Percentiles rank a stretch among this genome's conserved stretches.
Evolutionary conservation across 1,140 invertebrate genomes (phyloP).

Genomic region (Drosophila tropicalis): DNA sequence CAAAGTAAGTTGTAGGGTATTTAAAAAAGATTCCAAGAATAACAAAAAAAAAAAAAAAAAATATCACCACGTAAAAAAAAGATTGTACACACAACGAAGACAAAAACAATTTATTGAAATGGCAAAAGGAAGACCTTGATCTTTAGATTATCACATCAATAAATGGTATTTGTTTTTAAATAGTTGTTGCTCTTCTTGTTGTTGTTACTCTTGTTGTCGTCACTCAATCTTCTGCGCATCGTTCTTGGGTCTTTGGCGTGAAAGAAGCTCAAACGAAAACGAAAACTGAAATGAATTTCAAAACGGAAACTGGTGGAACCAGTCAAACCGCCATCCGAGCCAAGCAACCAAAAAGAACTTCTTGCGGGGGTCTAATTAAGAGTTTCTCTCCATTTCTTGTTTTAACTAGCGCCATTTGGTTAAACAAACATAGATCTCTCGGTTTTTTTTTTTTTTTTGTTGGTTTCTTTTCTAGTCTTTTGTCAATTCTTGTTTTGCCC

Average conservation of each 20-base stretch:
- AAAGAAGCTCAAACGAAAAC: constrained; percentile 64
- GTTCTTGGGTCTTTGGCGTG: constrained; percentile 54
- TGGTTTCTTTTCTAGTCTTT: neutral
- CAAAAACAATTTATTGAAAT: constrained; percentile 67
- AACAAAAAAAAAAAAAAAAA: constrained; percentile 5
- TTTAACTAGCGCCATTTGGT: constrained; percentile 39
- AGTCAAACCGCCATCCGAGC: constrained; percentile 52
- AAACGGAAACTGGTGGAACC: constrained; percentile 71
- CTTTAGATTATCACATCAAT: constrained; percentile 81
- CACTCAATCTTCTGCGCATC: constrained; percentile 43
- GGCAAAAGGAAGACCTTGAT: constrained; percentile 79
- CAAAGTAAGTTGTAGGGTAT: neutral
- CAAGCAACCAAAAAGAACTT: constrained; percentile 60
- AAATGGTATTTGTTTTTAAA: constrained; percentile 64
- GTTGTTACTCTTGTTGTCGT: constrained; percentile 32
- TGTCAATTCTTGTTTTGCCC: neutral
- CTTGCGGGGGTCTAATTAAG: constrained; percentile 64
- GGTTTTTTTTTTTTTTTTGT: neutral
- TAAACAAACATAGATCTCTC: neutral
- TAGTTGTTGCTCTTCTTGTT: constrained; percentile 44
- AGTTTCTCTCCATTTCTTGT: constrained; percentile 31
- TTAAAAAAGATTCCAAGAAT: constrained; percentile 36
- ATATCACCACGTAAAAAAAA: constrained; percentile 35
- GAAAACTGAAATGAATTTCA: constrained; percentile 64
- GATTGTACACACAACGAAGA: constrained; percentile 43